Evolutionary conservation across 2,888 invertebrate genomes (phyloP).

Genomic region (Apotomis capreana): DNA sequence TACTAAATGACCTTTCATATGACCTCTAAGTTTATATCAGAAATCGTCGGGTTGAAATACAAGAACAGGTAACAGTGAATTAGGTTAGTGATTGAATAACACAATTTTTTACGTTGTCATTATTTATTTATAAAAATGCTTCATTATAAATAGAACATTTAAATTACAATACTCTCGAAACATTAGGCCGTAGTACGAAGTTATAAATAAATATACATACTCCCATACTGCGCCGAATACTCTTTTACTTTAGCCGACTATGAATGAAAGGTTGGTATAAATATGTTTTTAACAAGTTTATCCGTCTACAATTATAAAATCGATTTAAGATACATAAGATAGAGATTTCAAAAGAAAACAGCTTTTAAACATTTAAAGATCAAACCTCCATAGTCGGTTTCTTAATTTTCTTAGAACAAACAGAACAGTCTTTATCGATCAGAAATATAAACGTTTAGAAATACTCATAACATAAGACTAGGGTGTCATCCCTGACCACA

Average conservation of each 20-base stretch:
- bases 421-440: conserved; percentile 71
- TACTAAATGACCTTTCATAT: neutral
- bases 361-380: conserved; percentile 26
- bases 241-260: conserved; percentile 49
- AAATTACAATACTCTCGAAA: conserved; percentile 70
- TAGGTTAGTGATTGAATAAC: conserved; percentile 18
- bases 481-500: conserved; percentile 57
- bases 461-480: conserved; percentile 64
- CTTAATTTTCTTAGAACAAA: conserved; percentile 56
- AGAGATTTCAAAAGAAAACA: conserved; percentile 20
- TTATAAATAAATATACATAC: conserved; percentile 59
- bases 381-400: conserved; percentile 48
- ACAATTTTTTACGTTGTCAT: conserved; percentile 52
- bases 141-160: conserved; percentile 79
- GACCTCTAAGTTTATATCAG: conserved; percentile 2
- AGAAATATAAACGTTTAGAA: conserved; percentile 52
- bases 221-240: conserved; percentile 44
- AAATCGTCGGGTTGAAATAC: no score
- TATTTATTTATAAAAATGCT: conserved; percentile 77
- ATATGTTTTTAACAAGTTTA: conserved; percentile 22
- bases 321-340: conserved; percentile 37
- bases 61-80: no score
- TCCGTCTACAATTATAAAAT: conserved; percentile 32
- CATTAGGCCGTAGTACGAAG: conserved; percentile 57
- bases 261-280: conserved; percentile 53